These are phyloP conservation scores for Bos indicus DNA, from an alignment of 2,113 vertebrate species.

Conservation along the genomic window DNA sequence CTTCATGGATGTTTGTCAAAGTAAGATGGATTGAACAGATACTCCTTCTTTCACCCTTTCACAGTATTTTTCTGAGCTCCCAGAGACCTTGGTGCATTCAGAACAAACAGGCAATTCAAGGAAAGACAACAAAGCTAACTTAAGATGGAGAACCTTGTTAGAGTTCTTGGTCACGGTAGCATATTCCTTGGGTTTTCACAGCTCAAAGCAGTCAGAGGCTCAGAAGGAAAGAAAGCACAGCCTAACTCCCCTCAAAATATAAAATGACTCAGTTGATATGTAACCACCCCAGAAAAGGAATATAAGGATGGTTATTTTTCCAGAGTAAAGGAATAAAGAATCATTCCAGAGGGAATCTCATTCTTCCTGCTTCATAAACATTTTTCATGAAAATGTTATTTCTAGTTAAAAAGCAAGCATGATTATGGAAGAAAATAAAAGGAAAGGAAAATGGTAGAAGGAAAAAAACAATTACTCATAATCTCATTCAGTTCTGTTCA, in stretches of 20 bases:
- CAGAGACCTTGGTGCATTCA: not conserved
- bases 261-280: not conserved
- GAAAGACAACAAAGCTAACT: not conserved
- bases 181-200: not conserved
- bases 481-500: not conserved
- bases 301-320: not conserved
- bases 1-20: not conserved
- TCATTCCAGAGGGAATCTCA: not conserved
- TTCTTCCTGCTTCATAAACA: not conserved
- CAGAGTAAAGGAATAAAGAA: not conserved
- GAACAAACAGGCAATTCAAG: not conserved
- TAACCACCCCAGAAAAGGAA: not conserved
- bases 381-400: constrained; percentile 24
- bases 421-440: not conserved
- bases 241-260: not conserved
- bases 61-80: not conserved
- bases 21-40: not conserved
- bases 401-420: not conserved
- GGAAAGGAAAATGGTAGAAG: not conserved
- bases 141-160: not conserved
- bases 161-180: not conserved
- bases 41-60: not conserved
- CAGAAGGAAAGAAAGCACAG: not conserved
- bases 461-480: not conserved
- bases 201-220: not conserved